Conservation (phyloP, 2,888 invertebrate genomes). For the Ptilodon capucinus region DNA sequence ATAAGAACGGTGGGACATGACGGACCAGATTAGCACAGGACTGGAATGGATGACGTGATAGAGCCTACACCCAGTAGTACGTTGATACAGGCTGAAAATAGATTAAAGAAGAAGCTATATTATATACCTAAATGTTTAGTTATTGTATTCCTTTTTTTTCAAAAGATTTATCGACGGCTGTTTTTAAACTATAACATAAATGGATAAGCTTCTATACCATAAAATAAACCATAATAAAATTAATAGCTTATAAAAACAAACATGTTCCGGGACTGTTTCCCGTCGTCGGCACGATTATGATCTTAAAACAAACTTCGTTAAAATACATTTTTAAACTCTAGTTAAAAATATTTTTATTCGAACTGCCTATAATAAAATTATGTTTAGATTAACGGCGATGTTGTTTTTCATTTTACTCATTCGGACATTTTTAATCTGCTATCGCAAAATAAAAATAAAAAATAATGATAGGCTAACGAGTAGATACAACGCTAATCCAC, state of each 20-base stretch:
- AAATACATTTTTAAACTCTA: conserved; percentile 12
- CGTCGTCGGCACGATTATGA: conserved; percentile 14
- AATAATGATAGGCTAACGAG: too few species aligned
- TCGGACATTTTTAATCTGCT: neutral
- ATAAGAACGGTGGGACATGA: too few species aligned
- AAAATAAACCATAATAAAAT: neutral
- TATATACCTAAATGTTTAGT: too few species aligned
- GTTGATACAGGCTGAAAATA: too few species aligned
- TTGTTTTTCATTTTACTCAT: conserved; percentile 3
- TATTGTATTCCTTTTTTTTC: too few species aligned
- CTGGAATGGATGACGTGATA: too few species aligned
- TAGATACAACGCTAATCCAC: too few species aligned
- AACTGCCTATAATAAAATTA: conserved; percentile 17
- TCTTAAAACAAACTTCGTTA: conserved; percentile 19
- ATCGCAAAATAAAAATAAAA: neutral
- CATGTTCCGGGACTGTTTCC: neutral
- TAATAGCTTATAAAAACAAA: neutral
- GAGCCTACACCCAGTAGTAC: too few species aligned
- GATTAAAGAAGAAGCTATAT: too few species aligned
- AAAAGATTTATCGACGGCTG: neutral
- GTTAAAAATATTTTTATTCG: conserved; percentile 15
- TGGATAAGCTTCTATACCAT: neutral
- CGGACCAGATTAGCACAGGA: too few species aligned
- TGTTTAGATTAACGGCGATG: conserved; percentile 4
- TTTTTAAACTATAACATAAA: neutral